Base-by-base conservation (phyloP, 2,888 invertebrate species). In the Thereva nobilitata region DNA sequence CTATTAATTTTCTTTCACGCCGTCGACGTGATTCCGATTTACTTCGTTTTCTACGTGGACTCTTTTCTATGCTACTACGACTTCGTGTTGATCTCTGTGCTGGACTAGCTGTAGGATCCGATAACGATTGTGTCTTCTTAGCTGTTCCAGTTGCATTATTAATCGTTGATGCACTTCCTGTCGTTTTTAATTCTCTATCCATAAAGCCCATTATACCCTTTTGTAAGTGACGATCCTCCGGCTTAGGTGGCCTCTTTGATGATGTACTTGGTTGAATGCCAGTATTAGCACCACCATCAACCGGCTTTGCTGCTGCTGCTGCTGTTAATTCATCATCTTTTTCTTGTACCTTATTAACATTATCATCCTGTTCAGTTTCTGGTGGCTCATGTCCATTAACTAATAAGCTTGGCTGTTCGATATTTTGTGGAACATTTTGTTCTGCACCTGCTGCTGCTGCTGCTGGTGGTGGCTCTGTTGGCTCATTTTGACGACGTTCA, bases 61-160 rank as follows among this genome's bases (percentile, higher is more conserved):
- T 81, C 72, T 81, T 81, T 59, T 81, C 81, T 52, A 80, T 71
- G 65, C 80, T 81, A 68, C 78, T 79, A 56, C 81, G 76, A 45
- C 80, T 80, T 6, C 81, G 77, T 66, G 77, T 74, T 49, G 80
- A 80, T 56, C 81, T 76, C 72, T 81, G 81, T 12, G 81, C 81
- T 42, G 81, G 81, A 73, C 81, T 81, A 2, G 80, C 80, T 70
- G 80, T 79, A 1, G 81, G 81, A 74, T 81, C 81, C 1, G 81
- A 80, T 4, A 80, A 72, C 3, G 80, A 78, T 68, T 81, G 81
- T 59, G 78, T 73, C 61, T 80, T 80, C 52, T 79, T 77, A 23
- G 68, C 71, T 57, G 50, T 49, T 2, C 23, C 23, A 23, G 23
- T 23, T 23, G 23, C 23, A 23, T 23, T 23, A 23, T 23, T 23